These are phyloP conservation scores for Cryptocephalus primarius DNA, from an alignment of 2,888 invertebrate genomes.

Conservation along the genomic window DNA sequence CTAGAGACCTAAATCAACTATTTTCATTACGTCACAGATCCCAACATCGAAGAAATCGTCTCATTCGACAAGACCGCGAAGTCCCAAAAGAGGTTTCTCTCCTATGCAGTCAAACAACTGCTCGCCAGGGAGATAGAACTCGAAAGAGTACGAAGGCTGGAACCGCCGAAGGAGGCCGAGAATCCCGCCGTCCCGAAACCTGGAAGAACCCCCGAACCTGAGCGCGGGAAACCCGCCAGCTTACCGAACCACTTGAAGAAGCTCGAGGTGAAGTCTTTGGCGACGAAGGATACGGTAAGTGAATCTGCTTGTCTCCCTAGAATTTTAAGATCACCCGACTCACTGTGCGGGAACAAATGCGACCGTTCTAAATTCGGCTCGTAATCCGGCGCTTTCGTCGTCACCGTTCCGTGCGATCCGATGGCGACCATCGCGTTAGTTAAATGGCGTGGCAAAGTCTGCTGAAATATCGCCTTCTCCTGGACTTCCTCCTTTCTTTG, in stretches of 20 bases:
- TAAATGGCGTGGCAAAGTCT: conserved; percentile 17
- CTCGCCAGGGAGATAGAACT: conserved; percentile 73
- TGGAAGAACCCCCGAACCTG: not conserved
- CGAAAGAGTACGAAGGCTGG: conserved; percentile 48
- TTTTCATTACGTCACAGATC: conserved; percentile 47
- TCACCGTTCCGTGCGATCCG: too few relatives aligned
- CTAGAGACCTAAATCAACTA: too few relatives aligned
- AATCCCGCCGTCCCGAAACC: conserved; percentile 5
- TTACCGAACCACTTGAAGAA: conserved; percentile 63
- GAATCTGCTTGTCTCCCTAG: not conserved
- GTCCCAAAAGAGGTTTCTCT: conserved; percentile 33
- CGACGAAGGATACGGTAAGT: conserved; percentile 19
- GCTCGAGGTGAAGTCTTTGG: conserved; percentile 48
- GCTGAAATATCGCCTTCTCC: conserved; percentile 15
- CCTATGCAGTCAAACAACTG: conserved; percentile 66
- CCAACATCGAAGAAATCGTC: conserved; percentile 62
- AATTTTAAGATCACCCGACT: too few relatives aligned
- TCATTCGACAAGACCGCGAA: conserved; percentile 27
- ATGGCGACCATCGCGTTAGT: conserved; percentile 8
- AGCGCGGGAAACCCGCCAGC: conserved; percentile 18
- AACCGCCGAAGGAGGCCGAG: conserved; percentile 17
- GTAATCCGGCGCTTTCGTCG: too few relatives aligned
- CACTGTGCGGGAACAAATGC: too few relatives aligned
- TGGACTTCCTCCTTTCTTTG: conserved; percentile 12
- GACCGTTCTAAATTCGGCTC: too few relatives aligned